Conservation (phyloP, 2,888 invertebrate species). For the Sesamia inferens region DNA sequence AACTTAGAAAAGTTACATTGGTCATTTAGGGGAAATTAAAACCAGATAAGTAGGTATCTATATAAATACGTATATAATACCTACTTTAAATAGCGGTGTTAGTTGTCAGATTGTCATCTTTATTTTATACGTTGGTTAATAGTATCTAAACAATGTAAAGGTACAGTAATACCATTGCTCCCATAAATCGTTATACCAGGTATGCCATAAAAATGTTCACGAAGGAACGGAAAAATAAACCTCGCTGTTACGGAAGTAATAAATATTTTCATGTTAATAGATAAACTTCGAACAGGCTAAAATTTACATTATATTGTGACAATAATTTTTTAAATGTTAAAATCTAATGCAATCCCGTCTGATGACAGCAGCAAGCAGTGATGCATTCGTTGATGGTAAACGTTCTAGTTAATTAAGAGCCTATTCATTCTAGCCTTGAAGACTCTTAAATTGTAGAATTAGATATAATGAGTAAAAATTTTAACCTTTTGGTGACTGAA, state of each 20-base stretch:
- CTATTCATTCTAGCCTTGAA: no score
- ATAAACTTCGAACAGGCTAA: slow-evolving; percentile 38
- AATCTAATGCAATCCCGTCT: no score
- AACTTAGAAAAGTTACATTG: neutral
- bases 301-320: slow-evolving; percentile 37
- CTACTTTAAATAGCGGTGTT: neutral
- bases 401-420: no score
- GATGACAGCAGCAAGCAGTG: no score
- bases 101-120: neutral
- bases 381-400: no score
- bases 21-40: neutral
- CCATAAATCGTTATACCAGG: slow-evolving; percentile 56
- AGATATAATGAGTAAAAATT: neutral
- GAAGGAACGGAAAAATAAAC: slow-evolving; percentile 54
- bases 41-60: neutral
- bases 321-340: no score
- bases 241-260: slow-evolving; percentile 52
- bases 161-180: slow-evolving; percentile 21
- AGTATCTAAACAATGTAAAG: slow-evolving; percentile 16
- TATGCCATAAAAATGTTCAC: slow-evolving; percentile 59
- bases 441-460: no score
- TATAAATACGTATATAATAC: neutral
- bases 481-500: slow-evolving; percentile 1
- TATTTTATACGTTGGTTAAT: slow-evolving; percentile 3
- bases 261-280: slow-evolving; percentile 55